These are phyloP conservation scores for Cynaeus angustus DNA, from an alignment of 2,888 invertebrate genomes.

Conservation along the genomic window DNA sequence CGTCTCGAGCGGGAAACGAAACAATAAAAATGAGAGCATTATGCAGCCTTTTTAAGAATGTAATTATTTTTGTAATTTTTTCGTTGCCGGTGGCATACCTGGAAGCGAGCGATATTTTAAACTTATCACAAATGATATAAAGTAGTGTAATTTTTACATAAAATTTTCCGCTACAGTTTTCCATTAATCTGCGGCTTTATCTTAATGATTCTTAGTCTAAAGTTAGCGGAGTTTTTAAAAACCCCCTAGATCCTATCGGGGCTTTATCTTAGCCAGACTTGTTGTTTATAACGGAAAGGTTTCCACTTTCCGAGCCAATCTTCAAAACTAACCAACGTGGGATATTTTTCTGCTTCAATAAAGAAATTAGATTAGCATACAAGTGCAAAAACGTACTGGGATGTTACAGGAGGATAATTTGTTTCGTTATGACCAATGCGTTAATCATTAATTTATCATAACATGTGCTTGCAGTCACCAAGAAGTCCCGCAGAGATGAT, in stretches of 20 bases:
- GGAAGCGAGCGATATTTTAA: conserved; percentile 70
- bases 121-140: conserved; percentile 71
- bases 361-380: conserved; percentile 1
- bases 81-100: conserved; percentile 65
- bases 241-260: conserved; percentile 60
- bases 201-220: conserved; percentile 72
- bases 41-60: conserved; percentile 62
- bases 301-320: conserved; percentile 22
- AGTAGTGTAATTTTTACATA: conserved; percentile 72
- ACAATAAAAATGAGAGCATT: conserved; percentile 55
- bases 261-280: conserved; percentile 64
- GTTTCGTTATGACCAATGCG: too few species aligned
- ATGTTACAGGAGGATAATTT: too few species aligned
- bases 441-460: background rate
- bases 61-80: conserved; percentile 69
- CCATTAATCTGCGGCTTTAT: conserved; percentile 72
- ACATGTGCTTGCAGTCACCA: background rate
- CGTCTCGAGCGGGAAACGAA: conserved; percentile 50
- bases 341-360: background rate
- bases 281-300: conserved; percentile 61
- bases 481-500: conserved; percentile 4
- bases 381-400: too few species aligned
- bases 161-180: conserved; percentile 72
- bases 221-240: conserved; percentile 70
- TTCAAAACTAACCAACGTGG: conserved; percentile 17